Evolutionary conservation across 2,888 invertebrate species (phyloP).

Genomic region (Anoncus sp.): DNA sequence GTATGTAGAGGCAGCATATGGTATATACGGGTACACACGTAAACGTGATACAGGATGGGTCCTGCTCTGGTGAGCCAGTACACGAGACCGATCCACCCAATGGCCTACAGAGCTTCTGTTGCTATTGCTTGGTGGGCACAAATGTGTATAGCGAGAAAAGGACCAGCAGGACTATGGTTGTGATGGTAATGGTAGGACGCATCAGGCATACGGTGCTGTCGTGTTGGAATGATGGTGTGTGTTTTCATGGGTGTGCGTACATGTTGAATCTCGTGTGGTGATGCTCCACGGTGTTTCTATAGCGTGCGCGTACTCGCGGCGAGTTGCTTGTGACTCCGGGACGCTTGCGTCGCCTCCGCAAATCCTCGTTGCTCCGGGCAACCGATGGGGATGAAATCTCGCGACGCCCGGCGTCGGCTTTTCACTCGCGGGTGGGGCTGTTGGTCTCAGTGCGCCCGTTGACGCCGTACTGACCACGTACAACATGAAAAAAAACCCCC

Average conservation of each 20-base stretch:
- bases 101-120: constrained; percentile 29
- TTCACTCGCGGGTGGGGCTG: constrained; percentile 80
- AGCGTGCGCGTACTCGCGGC: constrained; percentile 44
- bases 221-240: constrained; percentile 2
- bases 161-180: constrained; percentile 3
- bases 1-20: not conserved
- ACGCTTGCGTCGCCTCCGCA: constrained; percentile 70
- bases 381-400: constrained; percentile 81
- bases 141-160: constrained; percentile 8
- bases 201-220: not conserved
- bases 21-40: constrained; percentile 17
- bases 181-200: not conserved
- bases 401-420: constrained; percentile 79
- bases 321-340: constrained; percentile 63
- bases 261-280: constrained; percentile 7
- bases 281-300: constrained; percentile 32
- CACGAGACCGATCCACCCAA: constrained; percentile 44
- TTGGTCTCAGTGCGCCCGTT: constrained; percentile 78
- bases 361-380: constrained; percentile 78
- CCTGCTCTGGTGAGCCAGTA: constrained; percentile 39
- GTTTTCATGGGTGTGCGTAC: not conserved
- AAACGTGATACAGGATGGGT: constrained; percentile 1
- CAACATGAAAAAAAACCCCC: constrained; percentile 62
- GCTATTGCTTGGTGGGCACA: constrained; percentile 1
- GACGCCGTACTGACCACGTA: constrained; percentile 79